These are phyloP conservation scores for Macrotis lagotis DNA, from an alignment of 2,113 vertebrate genomes.

Conservation along the genomic window DNA sequence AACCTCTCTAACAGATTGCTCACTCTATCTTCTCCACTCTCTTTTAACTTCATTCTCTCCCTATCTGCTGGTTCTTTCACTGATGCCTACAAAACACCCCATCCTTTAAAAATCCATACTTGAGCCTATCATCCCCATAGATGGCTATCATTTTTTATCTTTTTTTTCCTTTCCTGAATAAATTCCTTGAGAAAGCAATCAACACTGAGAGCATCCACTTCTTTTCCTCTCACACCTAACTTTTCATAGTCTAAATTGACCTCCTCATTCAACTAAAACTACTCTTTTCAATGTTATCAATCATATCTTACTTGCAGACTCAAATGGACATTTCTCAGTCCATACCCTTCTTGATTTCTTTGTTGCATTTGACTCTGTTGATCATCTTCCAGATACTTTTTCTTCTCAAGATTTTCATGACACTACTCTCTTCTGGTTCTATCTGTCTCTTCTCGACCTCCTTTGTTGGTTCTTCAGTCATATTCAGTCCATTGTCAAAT, in stretches of 20 bases:
- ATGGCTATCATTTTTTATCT: background rate
- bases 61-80: background rate
- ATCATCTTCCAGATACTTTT: background rate
- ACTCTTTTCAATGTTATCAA: background rate
- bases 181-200: background rate
- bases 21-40: background rate
- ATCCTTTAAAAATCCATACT: background rate
- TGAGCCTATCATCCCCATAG: background rate
- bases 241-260: background rate
- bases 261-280: background rate
- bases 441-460: background rate
- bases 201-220: background rate
- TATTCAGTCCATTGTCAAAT: background rate
- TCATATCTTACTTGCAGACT: background rate
- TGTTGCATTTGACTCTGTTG: background rate
- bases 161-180: background rate
- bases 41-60: background rate
- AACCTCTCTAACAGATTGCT: background rate
- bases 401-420: background rate
- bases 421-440: background rate
- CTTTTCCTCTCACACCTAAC: background rate
- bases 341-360: background rate
- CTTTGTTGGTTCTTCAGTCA: background rate
- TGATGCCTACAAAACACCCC: background rate
- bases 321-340: background rate